phyloP scores from a whole-genome alignment of 2,888 invertebrate genomes.

The Ornithoptera priamus region DNA sequence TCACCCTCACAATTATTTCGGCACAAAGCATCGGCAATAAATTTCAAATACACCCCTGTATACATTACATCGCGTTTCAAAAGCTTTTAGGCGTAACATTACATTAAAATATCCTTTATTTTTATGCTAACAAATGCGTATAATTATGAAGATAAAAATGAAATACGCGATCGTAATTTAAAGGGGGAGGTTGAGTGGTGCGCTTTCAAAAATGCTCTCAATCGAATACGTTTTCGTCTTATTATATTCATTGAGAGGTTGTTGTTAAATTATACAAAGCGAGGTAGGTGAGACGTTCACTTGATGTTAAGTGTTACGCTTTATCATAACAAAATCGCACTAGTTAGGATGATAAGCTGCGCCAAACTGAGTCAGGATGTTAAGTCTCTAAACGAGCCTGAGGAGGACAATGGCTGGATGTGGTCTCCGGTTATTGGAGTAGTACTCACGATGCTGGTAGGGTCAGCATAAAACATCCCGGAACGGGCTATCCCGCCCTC shows the following conservation, averaged over 20 bases:
- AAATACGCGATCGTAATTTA: conserved; percentile 26
- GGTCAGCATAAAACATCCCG: too few relatives aligned
- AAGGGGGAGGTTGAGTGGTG: conserved; percentile 21
- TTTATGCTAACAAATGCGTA: conserved; percentile 28
- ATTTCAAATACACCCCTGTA: conserved; percentile 20
- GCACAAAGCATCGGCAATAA: conserved; percentile 27
- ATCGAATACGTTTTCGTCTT: conserved; percentile 3
- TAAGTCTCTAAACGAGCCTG: too few relatives aligned
- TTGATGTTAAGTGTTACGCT: too few relatives aligned
- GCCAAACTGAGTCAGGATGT: too few relatives aligned
- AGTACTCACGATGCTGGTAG: too few relatives aligned
- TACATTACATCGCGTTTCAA: conserved; percentile 22
- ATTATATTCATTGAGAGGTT: neutral
- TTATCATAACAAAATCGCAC: too few relatives aligned
- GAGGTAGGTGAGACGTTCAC: too few relatives aligned
- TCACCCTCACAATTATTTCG: conserved; percentile 21
- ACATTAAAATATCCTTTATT: conserved; percentile 28
- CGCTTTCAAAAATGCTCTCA: conserved; percentile 16
- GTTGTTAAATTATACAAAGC: too few relatives aligned
- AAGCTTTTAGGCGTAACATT: conserved; percentile 28
- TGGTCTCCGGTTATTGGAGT: too few relatives aligned
- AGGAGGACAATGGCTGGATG: too few relatives aligned
- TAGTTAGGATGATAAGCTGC: too few relatives aligned
- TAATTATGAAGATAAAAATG: conserved; percentile 29
- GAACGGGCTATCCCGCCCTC: too few relatives aligned